Base-by-base conservation (phyloP, 2,888 invertebrate species). In the Elmis aenea region DNA sequence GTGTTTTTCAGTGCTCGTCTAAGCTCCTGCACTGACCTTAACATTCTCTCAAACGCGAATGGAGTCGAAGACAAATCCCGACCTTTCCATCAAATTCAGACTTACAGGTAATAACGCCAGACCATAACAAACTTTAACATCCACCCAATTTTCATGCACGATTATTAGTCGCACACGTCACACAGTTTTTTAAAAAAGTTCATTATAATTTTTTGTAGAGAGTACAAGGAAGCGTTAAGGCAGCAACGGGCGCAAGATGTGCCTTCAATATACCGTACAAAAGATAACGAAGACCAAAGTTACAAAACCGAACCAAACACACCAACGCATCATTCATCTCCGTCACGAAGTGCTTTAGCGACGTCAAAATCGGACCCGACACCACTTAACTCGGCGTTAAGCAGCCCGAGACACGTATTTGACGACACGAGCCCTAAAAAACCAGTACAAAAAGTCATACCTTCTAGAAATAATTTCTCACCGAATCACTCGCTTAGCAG, bases 151-250 rank as follows among this genome's bases (percentile, higher is more conserved):
- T n/a, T n/a, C n/a, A n/a, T n/a, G n/a, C n/a, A n/a, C n/a, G n/a
- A n/a, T n/a, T n/a, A n/a, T n/a, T n/a, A n/a, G n/a, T n/a, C n/a
- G n/a, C n/a, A n/a, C n/a, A n/a, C n/a, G 5, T 6, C 18, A 18
- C 8, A 18, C 5, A 18, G 5, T 18, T 6, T 18, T 18, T 18
- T 8, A 18, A 18, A 18, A 8, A 6, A n/a, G 13, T 10, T 5
- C 11, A 3, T 28, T 33, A 25, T 10, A 36, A n/a, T 9, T 9
- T 10, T 14, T 74, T 71, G 3, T 70, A 79, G 88, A 69, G 89
- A 90, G 73, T 90, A 89, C 72, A 90, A 90, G 73, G 90, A 90
- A 75, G 89, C 89, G 38, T 68, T 89, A 62, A 83, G 85, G 66
- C 85, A 86, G 57, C 90, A 90, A 67, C 76, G 90, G 52, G 84